Evolutionary conservation across 2,888 invertebrate genomes (phyloP).

Genomic region (Teinopalpus imperialis): DNA sequence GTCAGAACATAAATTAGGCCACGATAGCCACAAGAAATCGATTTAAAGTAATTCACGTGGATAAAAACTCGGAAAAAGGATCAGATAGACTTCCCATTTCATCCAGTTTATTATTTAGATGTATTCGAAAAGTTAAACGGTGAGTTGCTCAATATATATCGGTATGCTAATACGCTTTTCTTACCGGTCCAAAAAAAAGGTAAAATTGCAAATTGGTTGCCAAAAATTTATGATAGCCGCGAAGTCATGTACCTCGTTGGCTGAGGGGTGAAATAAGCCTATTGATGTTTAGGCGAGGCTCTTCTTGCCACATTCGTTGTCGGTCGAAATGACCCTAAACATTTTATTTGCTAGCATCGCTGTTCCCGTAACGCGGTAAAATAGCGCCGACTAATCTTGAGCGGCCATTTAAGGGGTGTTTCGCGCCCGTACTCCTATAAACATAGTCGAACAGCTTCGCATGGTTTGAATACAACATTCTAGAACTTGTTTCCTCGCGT

Average conservation of each 20-base stretch:
- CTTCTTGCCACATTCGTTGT: slow-evolving; percentile 72
- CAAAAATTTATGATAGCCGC: slow-evolving; percentile 74
- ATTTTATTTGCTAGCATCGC: slow-evolving; percentile 78
- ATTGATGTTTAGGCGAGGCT: slow-evolving; percentile 73
- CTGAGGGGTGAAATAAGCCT: slow-evolving; percentile 70
- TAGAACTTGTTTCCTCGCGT: slow-evolving; percentile 14
- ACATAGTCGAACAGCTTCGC: slow-evolving; percentile 57
- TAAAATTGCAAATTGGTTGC: slow-evolving; percentile 81
- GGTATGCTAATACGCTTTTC: slow-evolving; percentile 78
- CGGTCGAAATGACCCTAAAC: slow-evolving; percentile 79
- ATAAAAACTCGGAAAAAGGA: too few relatives aligned
- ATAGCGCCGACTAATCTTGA: slow-evolving; percentile 74
- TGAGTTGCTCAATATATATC: slow-evolving; percentile 68
- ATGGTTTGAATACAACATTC: slow-evolving; percentile 31
- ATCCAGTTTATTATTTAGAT: slow-evolving; percentile 30
- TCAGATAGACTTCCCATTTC: too few relatives aligned
- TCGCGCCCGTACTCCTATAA: slow-evolving; percentile 64
- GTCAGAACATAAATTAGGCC: too few relatives aligned
- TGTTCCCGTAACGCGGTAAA: slow-evolving; percentile 67
- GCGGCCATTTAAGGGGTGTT: slow-evolving; percentile 70
- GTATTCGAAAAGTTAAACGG: slow-evolving; percentile 61
- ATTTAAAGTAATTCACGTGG: too few relatives aligned
- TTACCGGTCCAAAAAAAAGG: slow-evolving; percentile 70
- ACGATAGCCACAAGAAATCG: too few relatives aligned
- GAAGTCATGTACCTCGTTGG: slow-evolving; percentile 63